Evolutionary conservation across 2,797 vertebrate species (phyloP).

Genomic region (Hoplostethus atlanticus): DNA sequence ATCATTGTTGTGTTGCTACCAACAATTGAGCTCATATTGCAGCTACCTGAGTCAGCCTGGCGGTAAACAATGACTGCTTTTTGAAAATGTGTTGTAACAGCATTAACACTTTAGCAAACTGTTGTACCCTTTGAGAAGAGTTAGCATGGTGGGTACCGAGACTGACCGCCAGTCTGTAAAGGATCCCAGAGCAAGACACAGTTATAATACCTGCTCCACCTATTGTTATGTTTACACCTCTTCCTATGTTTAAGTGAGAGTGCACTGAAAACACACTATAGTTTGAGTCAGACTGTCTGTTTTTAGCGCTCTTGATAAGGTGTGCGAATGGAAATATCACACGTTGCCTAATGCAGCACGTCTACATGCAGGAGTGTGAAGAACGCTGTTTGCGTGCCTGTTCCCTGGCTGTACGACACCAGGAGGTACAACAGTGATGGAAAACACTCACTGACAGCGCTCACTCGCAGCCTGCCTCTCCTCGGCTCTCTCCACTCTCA

Average conservation of each 20-base stretch:
- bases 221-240: slow-evolving; percentile 34
- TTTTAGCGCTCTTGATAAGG: slow-evolving; percentile 26
- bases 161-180: too few species aligned
- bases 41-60: neutral
- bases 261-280: slow-evolving; percentile 1
- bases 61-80: neutral
- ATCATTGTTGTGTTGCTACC: neutral
- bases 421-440: neutral
- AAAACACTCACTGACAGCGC: slow-evolving; percentile 23
- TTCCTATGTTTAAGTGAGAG: slow-evolving; percentile 21
- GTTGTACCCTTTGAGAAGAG: too few species aligned
- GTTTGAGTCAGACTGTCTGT: slow-evolving; percentile 30
- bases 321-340: slow-evolving; percentile 59
- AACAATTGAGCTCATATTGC: neutral
- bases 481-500: slow-evolving; percentile 26
- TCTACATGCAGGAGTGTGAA: slow-evolving; percentile 39
- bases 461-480: slow-evolving; percentile 27
- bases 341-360: slow-evolving; percentile 35
- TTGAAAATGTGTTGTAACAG: neutral
- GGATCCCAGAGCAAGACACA: too few species aligned
- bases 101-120: too few species aligned
- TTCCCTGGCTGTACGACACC: slow-evolving; percentile 26
- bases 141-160: too few species aligned
- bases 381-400: slow-evolving; percentile 28
- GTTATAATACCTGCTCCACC: too few species aligned